Evolutionary conservation across 2,888 invertebrate species (phyloP), one percentile per base, ranked within the genome.

Genomic region (Halictus quadricinctus): DNA sequence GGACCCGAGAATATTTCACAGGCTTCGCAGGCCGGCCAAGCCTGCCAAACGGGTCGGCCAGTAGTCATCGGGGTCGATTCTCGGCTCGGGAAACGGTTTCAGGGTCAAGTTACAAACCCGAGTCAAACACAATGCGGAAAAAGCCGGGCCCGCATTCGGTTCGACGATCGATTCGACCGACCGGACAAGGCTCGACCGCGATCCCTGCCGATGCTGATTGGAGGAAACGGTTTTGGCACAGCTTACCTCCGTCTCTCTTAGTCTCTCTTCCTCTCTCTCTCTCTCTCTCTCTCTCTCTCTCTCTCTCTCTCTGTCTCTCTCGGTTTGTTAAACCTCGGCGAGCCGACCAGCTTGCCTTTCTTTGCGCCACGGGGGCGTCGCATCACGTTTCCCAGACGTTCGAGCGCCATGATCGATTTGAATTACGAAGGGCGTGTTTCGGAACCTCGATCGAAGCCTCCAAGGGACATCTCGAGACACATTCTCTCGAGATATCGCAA

Each of bases 1-100:
- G 60, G 60, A 78, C 60, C 80, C 29, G 84, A 84, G 87, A 87
- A 82, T 84, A 81, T 87, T 88, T 87, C 80, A 18, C 82, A 46
- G 66, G 36, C 21, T 54, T 54, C n/a, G 4, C n/a, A 54, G 54
- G 54, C 54, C 69, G 69, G 50, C 50, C 15, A 64, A 43, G 29
- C 77, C 79, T 82, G 83, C 73, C 78, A 83, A 87, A 79, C 83
- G 58, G 81, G 83, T 90, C 80, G 83, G 72, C 58, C 76, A 78
- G 82, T 83, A 76, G 82, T 83, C 78, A 77, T 83, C 77, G 76
- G 54, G 82, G 72, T 90, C 85, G 79, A 88, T 88, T 87, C 66
- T 84, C 72, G 13, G 25, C 66, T 60, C 66, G 36, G 74, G 80
- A 81, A 80, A 80, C 69, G 58, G 73, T 79, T 85, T 76, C 80